These are phyloP conservation scores for Cataglyphis livida DNA, from an alignment of 2,888 invertebrate genomes.

Conservation along the genomic window DNA sequence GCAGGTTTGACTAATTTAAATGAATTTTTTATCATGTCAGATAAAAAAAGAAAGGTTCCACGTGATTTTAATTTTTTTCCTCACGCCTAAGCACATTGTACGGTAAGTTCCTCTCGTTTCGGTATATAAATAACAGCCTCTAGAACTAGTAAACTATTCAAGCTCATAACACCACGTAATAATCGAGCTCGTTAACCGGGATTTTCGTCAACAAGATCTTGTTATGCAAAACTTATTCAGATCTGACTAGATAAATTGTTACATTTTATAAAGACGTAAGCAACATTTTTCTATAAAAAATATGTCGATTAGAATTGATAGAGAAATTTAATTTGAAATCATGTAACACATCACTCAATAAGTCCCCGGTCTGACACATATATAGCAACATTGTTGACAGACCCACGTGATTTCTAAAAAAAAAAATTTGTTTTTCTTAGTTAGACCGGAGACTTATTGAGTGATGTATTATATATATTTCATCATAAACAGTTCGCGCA, in stretches of 20 bases:
- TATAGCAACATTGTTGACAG: no score
- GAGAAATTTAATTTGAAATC: neutral
- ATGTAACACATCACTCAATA: no score
- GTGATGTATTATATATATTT: neutral
- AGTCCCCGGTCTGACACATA: no score
- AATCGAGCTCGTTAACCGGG: constrained; percentile 11
- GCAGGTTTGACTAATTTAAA: neutral
- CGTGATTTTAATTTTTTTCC: neutral
- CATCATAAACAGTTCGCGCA: neutral
- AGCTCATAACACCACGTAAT: neutral
- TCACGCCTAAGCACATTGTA: neutral
- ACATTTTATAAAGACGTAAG: neutral
- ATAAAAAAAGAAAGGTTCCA: neutral
- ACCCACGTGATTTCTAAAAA: no score
- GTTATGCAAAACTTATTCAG: neutral
- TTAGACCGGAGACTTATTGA: no score
- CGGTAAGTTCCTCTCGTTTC: neutral
- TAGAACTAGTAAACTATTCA: neutral
- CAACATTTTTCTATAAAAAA: neutral
- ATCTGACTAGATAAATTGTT: neutral
- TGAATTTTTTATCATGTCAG: neutral
- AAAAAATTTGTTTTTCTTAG: no score
- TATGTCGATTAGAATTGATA: neutral
- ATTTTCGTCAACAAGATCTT: neutral
- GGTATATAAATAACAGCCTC: constrained; percentile 23